These are phyloP conservation scores for Sweltsa coloradensis DNA, from an alignment of 1,140 invertebrate genomes.

Conservation along the genomic window DNA sequence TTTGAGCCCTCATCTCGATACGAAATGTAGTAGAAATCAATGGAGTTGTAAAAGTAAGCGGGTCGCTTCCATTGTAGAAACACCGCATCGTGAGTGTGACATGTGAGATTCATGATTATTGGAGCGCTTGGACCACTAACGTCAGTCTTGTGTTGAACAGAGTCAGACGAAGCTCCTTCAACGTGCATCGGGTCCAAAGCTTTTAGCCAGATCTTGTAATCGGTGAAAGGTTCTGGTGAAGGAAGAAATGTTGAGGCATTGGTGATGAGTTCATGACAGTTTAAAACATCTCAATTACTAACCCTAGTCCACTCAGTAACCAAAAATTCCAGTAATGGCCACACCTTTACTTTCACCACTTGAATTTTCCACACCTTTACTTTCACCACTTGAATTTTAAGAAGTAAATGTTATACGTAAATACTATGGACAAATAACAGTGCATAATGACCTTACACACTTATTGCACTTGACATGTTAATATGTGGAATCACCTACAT, in stretches of 20 bases:
- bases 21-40: constrained; percentile 70
- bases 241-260: constrained; percentile 19
- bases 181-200: constrained; percentile 59
- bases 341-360: too few relatives aligned
- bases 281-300: too few relatives aligned
- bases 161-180: constrained; percentile 59
- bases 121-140: constrained; percentile 68
- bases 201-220: constrained; percentile 77
- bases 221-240: constrained; percentile 59
- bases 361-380: too few relatives aligned
- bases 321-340: too few relatives aligned
- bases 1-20: constrained; percentile 43
- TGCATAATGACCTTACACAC: too few relatives aligned
- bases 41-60: constrained; percentile 51
- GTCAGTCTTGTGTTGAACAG: constrained; percentile 62
- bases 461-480: too few relatives aligned
- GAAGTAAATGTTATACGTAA: too few relatives aligned
- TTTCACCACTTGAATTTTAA: too few relatives aligned
- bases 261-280: too few relatives aligned
- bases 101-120: constrained; percentile 71
- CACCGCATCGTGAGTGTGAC: constrained; percentile 59
- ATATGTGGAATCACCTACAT: too few relatives aligned
- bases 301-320: too few relatives aligned
- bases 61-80: constrained; percentile 72
- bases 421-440: too few relatives aligned